Evolutionary conservation across 2,888 invertebrate species (phyloP).

Genomic region (Eupithecia insigniata): DNA sequence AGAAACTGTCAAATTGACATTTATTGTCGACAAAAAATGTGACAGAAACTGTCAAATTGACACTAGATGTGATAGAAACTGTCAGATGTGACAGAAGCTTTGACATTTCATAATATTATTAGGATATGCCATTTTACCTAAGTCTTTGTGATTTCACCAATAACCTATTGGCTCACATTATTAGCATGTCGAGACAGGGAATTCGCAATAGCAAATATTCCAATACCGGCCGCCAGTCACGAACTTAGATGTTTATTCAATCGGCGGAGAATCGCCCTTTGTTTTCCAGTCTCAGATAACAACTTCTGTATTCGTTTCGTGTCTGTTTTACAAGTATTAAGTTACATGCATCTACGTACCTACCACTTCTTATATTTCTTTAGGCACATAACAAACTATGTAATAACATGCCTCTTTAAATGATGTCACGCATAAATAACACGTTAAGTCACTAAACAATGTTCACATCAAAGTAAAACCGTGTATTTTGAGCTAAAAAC

Average conservation of each 20-base stretch:
- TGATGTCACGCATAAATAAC: background rate
- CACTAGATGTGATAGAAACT: too few relatives aligned
- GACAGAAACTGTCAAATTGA: too few relatives aligned
- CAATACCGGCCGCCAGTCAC: constrained; percentile 55
- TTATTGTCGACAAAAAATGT: too few relatives aligned
- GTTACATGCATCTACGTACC: constrained; percentile 15
- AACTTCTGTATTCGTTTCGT: constrained; percentile 39
- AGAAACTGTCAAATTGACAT: too few relatives aligned
- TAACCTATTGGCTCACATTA: constrained; percentile 56
- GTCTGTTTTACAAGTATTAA: constrained; percentile 38
- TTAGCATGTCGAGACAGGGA: constrained; percentile 59
- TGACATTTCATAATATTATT: too few relatives aligned
- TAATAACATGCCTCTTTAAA: background rate
- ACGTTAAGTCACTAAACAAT: constrained; percentile 7
- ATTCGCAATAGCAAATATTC: constrained; percentile 59
- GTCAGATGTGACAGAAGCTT: too few relatives aligned
- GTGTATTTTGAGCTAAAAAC: constrained; percentile 55
- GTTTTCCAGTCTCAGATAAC: constrained; percentile 43
- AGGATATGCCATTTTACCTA: constrained; percentile 28
- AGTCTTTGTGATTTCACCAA: constrained; percentile 50
- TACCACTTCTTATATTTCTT: background rate
- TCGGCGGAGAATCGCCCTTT: constrained; percentile 53
- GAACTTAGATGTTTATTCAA: constrained; percentile 57
- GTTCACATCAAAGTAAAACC: constrained; percentile 23
- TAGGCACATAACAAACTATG: background rate